Percentiles rank a stretch among this genome's conserved stretches.
Evolutionary conservation across 2,888 invertebrate genomes (phyloP).

Genomic region (Aspidiotus rigidus): DNA sequence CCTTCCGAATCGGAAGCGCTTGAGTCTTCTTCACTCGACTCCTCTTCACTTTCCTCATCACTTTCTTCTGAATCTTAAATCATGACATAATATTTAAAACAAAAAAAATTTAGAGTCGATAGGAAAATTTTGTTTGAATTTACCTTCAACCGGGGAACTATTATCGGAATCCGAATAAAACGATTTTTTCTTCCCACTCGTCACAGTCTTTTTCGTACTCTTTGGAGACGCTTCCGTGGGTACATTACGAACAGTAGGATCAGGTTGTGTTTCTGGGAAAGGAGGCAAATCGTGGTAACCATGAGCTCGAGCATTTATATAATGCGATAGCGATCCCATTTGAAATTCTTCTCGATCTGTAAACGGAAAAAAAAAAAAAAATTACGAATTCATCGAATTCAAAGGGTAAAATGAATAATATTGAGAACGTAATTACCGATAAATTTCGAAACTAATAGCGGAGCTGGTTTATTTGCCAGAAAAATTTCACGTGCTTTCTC

Average conservation of each 20-base stretch:
- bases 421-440: conserved; percentile 49
- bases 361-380: conserved; percentile 34
- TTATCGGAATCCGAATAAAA: conserved; percentile 55
- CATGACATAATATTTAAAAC: background rate
- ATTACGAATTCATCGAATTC: background rate
- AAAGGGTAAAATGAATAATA: background rate
- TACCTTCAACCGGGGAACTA: conserved; percentile 39
- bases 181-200: conserved; percentile 49
- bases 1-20: conserved; percentile 37
- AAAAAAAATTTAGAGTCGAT: background rate
- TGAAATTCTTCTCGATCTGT: conserved; percentile 78
- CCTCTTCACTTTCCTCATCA: conserved; percentile 40
- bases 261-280: conserved; percentile 68
- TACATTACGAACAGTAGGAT: conserved; percentile 67
- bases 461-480: conserved; percentile 86
- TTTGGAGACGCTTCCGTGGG: conserved; percentile 44
- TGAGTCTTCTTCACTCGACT: conserved; percentile 41
- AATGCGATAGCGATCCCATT: conserved; percentile 89
- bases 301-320: conserved; percentile 71
- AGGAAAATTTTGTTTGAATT: background rate
- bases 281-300: conserved; percentile 84
- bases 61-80: conserved; percentile 39
- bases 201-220: conserved; percentile 39
- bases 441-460: conserved; percentile 74
- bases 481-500: conserved; percentile 74